A percentile compares a stretch with the other conserved stretches of the same genome.
phyloP scores from a whole-genome alignment of 2,888 invertebrate species.

The Tridacna crocea region DNA sequence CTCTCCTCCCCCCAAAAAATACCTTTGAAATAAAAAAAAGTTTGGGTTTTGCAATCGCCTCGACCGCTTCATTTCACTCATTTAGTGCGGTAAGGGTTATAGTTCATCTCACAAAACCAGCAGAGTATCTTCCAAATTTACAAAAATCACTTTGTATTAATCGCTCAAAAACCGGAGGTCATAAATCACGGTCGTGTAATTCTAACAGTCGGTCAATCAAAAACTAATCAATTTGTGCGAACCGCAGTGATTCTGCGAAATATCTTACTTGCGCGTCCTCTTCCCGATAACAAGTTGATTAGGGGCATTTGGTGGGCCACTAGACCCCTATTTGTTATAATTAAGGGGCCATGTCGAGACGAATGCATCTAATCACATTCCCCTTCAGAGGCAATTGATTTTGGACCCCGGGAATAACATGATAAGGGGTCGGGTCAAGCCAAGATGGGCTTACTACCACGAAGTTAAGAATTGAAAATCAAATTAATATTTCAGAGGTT shows the following conservation, averaged over 20 bases:
- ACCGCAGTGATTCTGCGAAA: constrained; percentile 15
- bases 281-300: constrained; percentile 51
- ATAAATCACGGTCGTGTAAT: constrained; percentile 24
- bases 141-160: not conserved
- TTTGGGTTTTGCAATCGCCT: too few species aligned
- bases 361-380: constrained; percentile 40
- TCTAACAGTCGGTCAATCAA: constrained; percentile 23
- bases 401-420: constrained; percentile 27
- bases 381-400: constrained; percentile 56
- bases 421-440: constrained; percentile 6
- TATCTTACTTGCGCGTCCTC: constrained; percentile 12
- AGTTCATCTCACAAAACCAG: too few species aligned
- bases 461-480: not conserved
- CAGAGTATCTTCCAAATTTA: too few species aligned
- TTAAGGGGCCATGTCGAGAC: constrained; percentile 51
- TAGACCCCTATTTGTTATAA: constrained; percentile 64
- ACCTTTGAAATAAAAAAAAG: too few species aligned
- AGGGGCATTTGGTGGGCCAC: constrained; percentile 42
- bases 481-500: not conserved
- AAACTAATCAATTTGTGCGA: constrained; percentile 25
- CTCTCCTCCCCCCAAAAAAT: too few species aligned
- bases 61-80: too few species aligned
- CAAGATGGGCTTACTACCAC: not conserved
- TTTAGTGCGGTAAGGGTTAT: too few species aligned
- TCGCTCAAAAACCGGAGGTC: constrained; percentile 9